A percentile compares a stretch with the other conserved stretches of the same genome.
Evolutionary conservation across 2,797 vertebrate genomes (phyloP).

Genomic region (Danio kyathit): DNA sequence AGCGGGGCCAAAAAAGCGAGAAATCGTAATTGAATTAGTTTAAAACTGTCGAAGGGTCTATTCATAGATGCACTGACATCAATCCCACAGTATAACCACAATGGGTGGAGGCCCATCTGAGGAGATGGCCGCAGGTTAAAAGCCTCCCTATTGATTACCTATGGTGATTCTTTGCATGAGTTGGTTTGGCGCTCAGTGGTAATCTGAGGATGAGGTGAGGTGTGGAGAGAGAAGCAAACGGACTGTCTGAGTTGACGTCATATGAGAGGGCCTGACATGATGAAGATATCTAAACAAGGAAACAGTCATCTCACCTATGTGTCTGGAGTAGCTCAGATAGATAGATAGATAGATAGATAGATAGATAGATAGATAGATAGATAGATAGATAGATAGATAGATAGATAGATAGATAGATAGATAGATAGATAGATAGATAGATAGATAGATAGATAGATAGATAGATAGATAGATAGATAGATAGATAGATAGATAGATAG

Average conservation of each 20-base stretch:
- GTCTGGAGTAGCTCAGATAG: not conserved
- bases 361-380: too few species aligned
- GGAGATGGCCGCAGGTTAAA: slow-evolving; percentile 75
- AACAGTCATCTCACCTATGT: not conserved
- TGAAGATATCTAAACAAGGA: slow-evolving; percentile 4
- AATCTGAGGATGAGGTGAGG: slow-evolving; percentile 55
- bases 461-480: too few species aligned
- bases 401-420: too few species aligned
- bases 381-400: too few species aligned
- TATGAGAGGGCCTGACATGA: not conserved
- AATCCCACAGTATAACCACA: slow-evolving; percentile 69
- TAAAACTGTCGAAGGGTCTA: slow-evolving; percentile 79
- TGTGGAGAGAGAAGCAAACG: slow-evolving; percentile 1
- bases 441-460: too few species aligned
- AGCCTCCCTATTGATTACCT: slow-evolving; percentile 80
- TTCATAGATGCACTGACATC: slow-evolving; percentile 83
- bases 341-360: too few species aligned
- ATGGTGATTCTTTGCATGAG: slow-evolving; percentile 71
- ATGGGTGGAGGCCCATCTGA: slow-evolving; percentile 55
- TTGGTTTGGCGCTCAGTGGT: slow-evolving; percentile 59
- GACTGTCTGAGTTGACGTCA: slow-evolving; percentile 9
- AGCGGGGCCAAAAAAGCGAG: slow-evolving; percentile 71
- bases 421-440: too few species aligned
- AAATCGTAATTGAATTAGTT: slow-evolving; percentile 86
- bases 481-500: too few species aligned